Conservation (phyloP, 2,113 vertebrate species). For the Microtus richardsoni region DNA sequence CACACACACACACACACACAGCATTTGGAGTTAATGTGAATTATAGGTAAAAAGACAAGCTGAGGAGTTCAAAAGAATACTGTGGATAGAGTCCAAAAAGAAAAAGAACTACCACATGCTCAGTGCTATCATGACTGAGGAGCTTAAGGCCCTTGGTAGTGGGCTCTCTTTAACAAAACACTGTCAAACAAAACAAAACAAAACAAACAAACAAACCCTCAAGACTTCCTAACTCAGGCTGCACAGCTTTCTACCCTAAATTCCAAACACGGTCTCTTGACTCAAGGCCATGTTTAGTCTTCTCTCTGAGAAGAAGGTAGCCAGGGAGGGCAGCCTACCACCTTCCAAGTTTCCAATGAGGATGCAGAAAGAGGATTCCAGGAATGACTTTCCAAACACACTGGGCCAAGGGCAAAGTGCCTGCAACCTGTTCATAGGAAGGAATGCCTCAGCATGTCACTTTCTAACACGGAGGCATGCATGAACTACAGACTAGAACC, state of each 20-base stretch:
- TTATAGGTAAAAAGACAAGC: not conserved
- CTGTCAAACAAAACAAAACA: not conserved
- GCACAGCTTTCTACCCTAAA: not conserved
- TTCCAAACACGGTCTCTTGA: not conserved
- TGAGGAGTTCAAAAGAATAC: not conserved
- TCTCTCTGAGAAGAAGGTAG: not conserved
- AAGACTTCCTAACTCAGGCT: not conserved
- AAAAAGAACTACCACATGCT: too few species aligned
- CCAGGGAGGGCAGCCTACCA: not conserved
- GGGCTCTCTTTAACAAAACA: not conserved
- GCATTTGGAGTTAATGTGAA: not conserved
- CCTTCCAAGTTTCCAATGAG: not conserved
- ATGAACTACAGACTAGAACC: not conserved
- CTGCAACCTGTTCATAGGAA: not conserved
- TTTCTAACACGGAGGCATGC: not conserved
- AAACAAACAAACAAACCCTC: not conserved
- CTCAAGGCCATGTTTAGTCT: not conserved
- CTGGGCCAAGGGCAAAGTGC: not conserved
- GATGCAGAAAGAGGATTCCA: not conserved
- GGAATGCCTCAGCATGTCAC: not conserved
- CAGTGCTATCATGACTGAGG: not conserved
- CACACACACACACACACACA: too few species aligned
- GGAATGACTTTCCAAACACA: not conserved
- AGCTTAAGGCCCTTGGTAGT: not conserved
- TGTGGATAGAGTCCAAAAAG: not conserved